Evolutionary conservation across 1,140 invertebrate genomes (phyloP).

Genomic region (Amphibalanus amphitrite): DNA sequence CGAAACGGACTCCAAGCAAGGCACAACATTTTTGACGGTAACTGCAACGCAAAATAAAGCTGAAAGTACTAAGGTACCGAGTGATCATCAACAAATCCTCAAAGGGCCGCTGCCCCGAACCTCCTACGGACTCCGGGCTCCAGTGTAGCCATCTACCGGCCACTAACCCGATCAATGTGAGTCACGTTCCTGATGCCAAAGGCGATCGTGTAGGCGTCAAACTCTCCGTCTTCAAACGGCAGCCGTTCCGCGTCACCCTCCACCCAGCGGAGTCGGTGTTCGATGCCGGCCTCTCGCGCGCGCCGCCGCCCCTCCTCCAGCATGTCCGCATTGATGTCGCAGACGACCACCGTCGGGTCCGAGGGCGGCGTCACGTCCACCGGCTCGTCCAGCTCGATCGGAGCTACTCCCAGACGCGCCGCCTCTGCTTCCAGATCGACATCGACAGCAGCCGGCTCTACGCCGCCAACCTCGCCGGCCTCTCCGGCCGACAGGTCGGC

Average conservation of each 20-base stretch:
- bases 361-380: no score
- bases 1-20: no score
- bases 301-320: background rate
- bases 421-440: background rate
- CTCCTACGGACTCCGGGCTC: no score
- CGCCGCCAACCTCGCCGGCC: no score
- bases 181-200: conserved; percentile 96
- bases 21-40: no score
- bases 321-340: conserved; percentile 17
- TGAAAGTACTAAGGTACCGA: no score
- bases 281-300: background rate
- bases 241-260: conserved; percentile 80
- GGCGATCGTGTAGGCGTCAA: conserved; percentile 89
- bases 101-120: no score
- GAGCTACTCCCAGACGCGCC: background rate
- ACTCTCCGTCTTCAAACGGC: conserved; percentile 57
- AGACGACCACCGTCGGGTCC: conserved; percentile 25
- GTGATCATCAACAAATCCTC: no score
- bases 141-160: no score
- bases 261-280: conserved; percentile 48
- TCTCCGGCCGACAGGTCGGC: background rate
- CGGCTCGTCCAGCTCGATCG: background rate
- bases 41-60: no score
- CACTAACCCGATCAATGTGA: conserved; percentile 52
- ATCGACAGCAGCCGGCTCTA: no score